Conservation (phyloP, 2,888 invertebrate genomes). For the Dexiosoma caninum region DNA sequence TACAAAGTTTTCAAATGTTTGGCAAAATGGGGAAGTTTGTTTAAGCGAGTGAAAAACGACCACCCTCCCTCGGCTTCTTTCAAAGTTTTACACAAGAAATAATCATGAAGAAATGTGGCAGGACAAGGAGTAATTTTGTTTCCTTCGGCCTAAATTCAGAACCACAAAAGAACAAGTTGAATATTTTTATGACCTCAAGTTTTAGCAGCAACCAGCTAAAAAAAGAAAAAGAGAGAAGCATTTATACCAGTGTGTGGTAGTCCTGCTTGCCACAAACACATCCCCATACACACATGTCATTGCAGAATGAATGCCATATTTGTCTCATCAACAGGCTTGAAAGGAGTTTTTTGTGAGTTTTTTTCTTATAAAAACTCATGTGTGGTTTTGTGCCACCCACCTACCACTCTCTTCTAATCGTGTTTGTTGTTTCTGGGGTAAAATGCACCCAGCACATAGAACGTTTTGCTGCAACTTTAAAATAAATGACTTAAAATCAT, state of each 20-base stretch:
- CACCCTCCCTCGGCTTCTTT: too few species aligned
- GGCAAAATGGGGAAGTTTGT: background rate
- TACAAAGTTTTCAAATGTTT: background rate
- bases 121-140: background rate
- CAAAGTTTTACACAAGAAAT: too few species aligned
- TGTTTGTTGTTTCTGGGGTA: background rate
- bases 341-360: constrained; percentile 14
- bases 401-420: background rate
- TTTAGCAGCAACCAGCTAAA: background rate
- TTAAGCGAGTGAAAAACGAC: background rate
- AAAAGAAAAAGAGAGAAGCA: background rate
- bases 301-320: background rate
- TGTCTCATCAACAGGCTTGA: constrained; percentile 47
- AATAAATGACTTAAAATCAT: background rate
- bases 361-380: constrained; percentile 18
- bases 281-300: background rate
- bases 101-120: background rate
- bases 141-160: background rate
- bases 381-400: background rate
- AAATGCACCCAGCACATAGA: background rate
- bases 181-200: background rate
- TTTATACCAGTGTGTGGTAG: background rate
- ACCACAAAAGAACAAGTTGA: background rate
- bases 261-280: background rate
- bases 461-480: background rate